Percentiles rank a stretch among this genome's conserved stretches.
Evolutionary conservation across 1,140 invertebrate species (phyloP).

Genomic region (Phortica variegata): DNA sequence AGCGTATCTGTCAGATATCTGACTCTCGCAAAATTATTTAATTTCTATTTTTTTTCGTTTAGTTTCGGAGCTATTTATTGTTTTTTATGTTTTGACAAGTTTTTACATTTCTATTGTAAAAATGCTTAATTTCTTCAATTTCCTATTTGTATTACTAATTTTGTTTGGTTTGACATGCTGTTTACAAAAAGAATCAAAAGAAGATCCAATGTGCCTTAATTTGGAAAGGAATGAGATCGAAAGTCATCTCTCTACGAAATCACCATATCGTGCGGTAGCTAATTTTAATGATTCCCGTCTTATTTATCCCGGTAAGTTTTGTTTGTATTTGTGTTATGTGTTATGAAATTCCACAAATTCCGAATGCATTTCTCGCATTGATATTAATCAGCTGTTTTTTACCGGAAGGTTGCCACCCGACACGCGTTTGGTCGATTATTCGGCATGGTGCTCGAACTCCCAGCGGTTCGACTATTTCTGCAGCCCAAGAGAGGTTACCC

Average conservation of each 20-base stretch:
- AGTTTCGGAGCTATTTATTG: too few relatives aligned
- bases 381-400: constrained; percentile 25
- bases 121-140: constrained; percentile 21
- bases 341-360: not conserved
- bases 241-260: constrained; percentile 60
- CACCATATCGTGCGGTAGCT: constrained; percentile 65
- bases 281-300: constrained; percentile 61
- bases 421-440: constrained; percentile 67
- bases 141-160: constrained; percentile 13
- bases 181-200: constrained; percentile 7
- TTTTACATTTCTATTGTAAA: constrained; percentile 17
- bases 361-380: not conserved
- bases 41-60: too few relatives aligned
- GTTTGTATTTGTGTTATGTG: constrained; percentile 5
- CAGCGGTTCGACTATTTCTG: constrained; percentile 59
- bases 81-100: constrained; percentile 24
- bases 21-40: too few relatives aligned
- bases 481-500: constrained; percentile 59
- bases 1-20: too few relatives aligned
- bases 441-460: constrained; percentile 72
- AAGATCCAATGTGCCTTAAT: constrained; percentile 12
- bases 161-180: constrained; percentile 7
- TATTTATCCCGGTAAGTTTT: constrained; percentile 59
- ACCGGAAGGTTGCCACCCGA: constrained; percentile 61
- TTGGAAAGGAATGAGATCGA: constrained; percentile 36